Conservation (phyloP, 1,140 invertebrate genomes). For the Zaprionus gabonicus region DNA sequence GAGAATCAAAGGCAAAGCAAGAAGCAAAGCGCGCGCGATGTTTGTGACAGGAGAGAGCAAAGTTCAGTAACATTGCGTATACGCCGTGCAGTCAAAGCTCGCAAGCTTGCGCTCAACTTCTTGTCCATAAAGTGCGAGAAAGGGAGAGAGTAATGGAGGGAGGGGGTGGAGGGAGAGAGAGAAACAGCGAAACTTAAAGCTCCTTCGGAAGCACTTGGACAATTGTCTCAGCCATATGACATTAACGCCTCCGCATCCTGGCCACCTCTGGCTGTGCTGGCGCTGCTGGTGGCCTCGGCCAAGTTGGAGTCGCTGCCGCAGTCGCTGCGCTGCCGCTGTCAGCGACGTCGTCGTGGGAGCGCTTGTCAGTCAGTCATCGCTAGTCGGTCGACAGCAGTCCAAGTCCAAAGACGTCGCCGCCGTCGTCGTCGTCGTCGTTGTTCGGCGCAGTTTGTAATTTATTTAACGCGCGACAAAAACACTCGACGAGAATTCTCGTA, state of each 20-base stretch:
- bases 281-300: neutral
- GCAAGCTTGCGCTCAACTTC: constrained; percentile 34
- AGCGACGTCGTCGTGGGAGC: constrained; percentile 10
- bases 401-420: constrained; percentile 70
- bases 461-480: constrained; percentile 30
- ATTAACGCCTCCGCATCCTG: constrained; percentile 46
- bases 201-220: constrained; percentile 9
- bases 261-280: constrained; percentile 17
- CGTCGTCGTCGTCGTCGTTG: constrained; percentile 42
- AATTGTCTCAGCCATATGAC: constrained; percentile 35
- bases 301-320: constrained; percentile 27
- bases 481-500: constrained; percentile 13
- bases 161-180: neutral
- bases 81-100: constrained; percentile 41
- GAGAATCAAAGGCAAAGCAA: constrained; percentile 6
- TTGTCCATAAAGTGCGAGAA: neutral
- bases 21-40: neutral
- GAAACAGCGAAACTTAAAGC: constrained; percentile 22
- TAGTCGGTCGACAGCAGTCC: constrained; percentile 73
- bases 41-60: constrained; percentile 8
- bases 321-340: neutral
- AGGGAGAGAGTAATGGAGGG: neutral
- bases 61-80: constrained; percentile 49
- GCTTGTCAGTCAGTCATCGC: constrained; percentile 17
- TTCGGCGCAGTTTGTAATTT: constrained; percentile 31